These are phyloP conservation scores for Cenopis cana DNA, from an alignment of 2,888 invertebrate genomes.

Conservation along the genomic window DNA sequence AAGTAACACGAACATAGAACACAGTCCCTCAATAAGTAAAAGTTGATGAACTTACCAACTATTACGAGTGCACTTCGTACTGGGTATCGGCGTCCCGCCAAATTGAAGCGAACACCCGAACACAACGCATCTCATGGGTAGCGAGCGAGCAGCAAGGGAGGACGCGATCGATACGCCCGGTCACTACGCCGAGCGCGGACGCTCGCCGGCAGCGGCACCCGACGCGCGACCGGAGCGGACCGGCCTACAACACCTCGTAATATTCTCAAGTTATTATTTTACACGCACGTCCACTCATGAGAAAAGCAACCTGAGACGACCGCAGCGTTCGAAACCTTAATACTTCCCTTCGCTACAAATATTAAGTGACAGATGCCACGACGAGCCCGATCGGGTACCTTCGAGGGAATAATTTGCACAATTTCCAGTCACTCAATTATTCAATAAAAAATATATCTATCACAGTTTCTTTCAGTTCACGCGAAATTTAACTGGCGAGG, in stretches of 20 bases:
- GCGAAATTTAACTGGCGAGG: conserved; percentile 55
- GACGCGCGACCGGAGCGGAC: conserved; percentile 52
- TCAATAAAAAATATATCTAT: conserved; percentile 10
- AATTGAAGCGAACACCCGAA: conserved; percentile 74
- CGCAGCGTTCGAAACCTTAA: conserved; percentile 84
- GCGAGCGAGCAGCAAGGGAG: conserved; percentile 69
- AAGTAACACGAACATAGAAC: conserved; percentile 17
- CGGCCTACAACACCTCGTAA: conserved; percentile 72
- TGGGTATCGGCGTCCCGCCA: conserved; percentile 73
- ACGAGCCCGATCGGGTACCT: conserved; percentile 69
- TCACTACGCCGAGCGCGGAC: conserved; percentile 67
- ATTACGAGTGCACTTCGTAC: conserved; percentile 58
- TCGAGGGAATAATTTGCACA: conserved; percentile 69
- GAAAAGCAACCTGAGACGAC: conserved; percentile 85
- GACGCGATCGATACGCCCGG: conserved; percentile 78
- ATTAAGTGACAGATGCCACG: conserved; percentile 80
- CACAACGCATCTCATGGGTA: conserved; percentile 72
- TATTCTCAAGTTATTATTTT: conserved; percentile 84
- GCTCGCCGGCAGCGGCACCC: conserved; percentile 69
- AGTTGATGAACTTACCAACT: conserved; percentile 62
- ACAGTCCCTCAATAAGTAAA: conserved; percentile 40
- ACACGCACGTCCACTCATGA: conserved; percentile 84
- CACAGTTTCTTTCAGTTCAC: conserved; percentile 34
- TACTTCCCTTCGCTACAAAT: conserved; percentile 84
- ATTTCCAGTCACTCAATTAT: conserved; percentile 30